phyloP scores from a whole-genome alignment of 2,113 vertebrate species.

The Deroptyus accipitrinus region DNA sequence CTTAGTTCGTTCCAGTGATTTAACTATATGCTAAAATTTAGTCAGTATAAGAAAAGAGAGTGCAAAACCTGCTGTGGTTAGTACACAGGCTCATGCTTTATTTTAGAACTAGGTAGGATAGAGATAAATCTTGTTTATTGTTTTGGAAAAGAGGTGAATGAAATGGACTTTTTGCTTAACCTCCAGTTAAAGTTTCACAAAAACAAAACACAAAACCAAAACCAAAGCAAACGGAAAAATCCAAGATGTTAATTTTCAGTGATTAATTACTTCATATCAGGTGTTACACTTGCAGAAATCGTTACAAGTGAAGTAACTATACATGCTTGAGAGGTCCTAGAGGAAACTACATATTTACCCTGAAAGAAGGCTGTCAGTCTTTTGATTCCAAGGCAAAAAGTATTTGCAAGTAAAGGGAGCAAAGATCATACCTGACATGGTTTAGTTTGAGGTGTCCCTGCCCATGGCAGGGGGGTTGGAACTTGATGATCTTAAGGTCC shows the following conservation, averaged over 20 bases:
- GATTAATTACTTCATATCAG: background rate
- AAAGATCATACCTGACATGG: background rate
- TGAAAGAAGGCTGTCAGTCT: background rate
- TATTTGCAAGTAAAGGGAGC: background rate
- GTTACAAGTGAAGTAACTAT: background rate
- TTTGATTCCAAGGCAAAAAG: background rate
- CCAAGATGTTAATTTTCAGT: background rate
- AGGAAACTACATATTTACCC: background rate
- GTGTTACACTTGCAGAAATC: background rate
- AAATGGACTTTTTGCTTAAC: background rate
- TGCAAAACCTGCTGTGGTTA: background rate
- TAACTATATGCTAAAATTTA: background rate
- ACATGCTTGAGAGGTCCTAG: background rate
- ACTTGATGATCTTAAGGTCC: too few relatives aligned
- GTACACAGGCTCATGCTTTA: background rate
- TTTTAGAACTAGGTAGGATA: background rate
- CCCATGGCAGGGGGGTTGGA: too few relatives aligned
- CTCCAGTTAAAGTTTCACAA: background rate
- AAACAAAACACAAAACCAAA: background rate
- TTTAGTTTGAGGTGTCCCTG: too few relatives aligned
- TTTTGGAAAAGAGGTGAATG: background rate
- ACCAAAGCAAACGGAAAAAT: background rate
- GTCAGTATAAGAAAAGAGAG: background rate
- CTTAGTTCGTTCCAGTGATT: background rate
- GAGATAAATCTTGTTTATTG: background rate